Conservation (phyloP, 2,888 invertebrate species). For the Orthosia incerta region DNA sequence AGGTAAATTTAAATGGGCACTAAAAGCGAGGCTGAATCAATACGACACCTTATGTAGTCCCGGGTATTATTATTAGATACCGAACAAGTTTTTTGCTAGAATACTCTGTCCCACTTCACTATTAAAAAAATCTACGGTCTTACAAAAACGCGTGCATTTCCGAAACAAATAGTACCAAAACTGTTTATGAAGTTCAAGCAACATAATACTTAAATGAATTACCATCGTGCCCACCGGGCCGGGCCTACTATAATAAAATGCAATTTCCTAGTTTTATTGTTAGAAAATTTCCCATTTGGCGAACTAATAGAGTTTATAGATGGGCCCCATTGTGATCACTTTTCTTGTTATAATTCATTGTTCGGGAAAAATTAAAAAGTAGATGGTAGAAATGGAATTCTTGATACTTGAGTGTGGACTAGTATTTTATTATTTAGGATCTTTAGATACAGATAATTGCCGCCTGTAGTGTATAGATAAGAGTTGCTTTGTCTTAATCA, state of each 20-base stretch:
- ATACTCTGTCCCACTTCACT: no score
- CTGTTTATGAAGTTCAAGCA: constrained; percentile 46
- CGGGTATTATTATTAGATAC: no score
- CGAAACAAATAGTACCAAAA: constrained; percentile 24
- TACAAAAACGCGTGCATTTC: background rate
- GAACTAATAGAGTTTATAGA: constrained; percentile 58
- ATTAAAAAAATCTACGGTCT: no score
- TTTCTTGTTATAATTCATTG: constrained; percentile 52
- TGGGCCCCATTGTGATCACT: constrained; percentile 60
- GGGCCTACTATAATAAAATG: constrained; percentile 64
- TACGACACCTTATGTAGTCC: no score
- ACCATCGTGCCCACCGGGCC: constrained; percentile 48
- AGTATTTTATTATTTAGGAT: background rate
- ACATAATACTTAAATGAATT: constrained; percentile 63
- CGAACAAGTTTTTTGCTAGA: no score
- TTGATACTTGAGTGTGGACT: constrained; percentile 14
- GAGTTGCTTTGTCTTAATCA: no score
- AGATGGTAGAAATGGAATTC: background rate
- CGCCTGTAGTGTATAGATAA: background rate
- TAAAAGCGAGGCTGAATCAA: no score
- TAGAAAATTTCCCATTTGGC: constrained; percentile 63
- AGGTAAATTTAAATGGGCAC: no score
- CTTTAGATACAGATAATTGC: background rate
- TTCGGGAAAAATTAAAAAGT: constrained; percentile 41
- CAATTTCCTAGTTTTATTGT: constrained; percentile 71